phyloP scores from a whole-genome alignment of 1,140 invertebrate genomes.

The Rhyzopertha dominica region DNA sequence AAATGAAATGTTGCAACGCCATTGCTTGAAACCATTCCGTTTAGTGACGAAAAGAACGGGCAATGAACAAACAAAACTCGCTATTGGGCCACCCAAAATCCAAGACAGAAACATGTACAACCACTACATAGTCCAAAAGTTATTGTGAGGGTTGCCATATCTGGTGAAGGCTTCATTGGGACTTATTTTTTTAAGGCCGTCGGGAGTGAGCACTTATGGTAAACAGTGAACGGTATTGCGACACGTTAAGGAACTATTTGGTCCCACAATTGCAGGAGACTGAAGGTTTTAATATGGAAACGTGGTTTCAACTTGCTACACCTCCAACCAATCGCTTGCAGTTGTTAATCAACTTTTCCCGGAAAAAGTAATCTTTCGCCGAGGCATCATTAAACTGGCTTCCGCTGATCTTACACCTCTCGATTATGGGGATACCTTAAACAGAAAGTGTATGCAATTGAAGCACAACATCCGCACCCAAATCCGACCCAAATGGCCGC shows the following conservation, averaged over 20 bases:
- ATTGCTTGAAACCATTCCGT: too few relatives aligned
- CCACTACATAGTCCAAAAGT: slow-evolving; percentile 12
- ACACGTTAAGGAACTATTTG: slow-evolving; percentile 29
- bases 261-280: slow-evolving; percentile 24
- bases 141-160: slow-evolving; percentile 3
- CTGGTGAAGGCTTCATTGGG: slow-evolving; percentile 25
- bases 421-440: too few relatives aligned
- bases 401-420: too few relatives aligned
- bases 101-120: background rate
- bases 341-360: slow-evolving; percentile 26
- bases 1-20: too few relatives aligned
- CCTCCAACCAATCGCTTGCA: slow-evolving; percentile 21
- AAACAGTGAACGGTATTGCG: slow-evolving; percentile 27
- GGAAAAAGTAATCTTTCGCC: too few relatives aligned
- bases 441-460: too few relatives aligned
- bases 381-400: too few relatives aligned
- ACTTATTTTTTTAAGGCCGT: slow-evolving; percentile 23
- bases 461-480: too few relatives aligned
- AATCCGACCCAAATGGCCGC: too few relatives aligned
- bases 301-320: slow-evolving; percentile 32
- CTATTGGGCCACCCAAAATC: too few relatives aligned
- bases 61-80: too few relatives aligned
- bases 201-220: slow-evolving; percentile 25
- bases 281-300: slow-evolving; percentile 24
- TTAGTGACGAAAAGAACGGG: too few relatives aligned